Base-by-base conservation (phyloP, 2,888 invertebrate species). In the Epistrophe eligans region DNA sequence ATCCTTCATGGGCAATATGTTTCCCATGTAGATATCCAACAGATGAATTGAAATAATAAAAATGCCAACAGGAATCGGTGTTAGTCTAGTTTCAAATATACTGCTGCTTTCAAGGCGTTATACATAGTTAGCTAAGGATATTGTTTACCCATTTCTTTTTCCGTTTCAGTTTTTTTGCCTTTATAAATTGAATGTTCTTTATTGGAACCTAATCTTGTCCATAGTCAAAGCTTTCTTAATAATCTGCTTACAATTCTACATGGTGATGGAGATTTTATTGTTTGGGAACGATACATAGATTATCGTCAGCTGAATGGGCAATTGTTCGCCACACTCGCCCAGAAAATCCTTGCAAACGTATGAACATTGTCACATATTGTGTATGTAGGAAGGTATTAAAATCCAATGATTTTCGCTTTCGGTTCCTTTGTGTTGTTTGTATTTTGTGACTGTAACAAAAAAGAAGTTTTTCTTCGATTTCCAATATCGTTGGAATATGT, bases 101-200 rank as follows among this genome's bases (percentile, higher is more conserved):
- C 50, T 60, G 24, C 24, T 24, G 48, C 45, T 40, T 72, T 43
- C 38, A 9, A 58, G 19, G 64, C 19, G 52, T 15, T 35, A 35
- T 24, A 24, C 24, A 24, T 50, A 60, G 77, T 80, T 66, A 40
- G 57, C 58, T 58, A 50, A 64, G 48, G 71, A 45, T 45, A 60
- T 72, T 79, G 84, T 71, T 76, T 79, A 71, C 79, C 74, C 74
- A 79, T 79, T 66, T 79, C 73, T 64, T 76, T 43, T 35, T 55
- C 32, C 45, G 6, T 55, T 70, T 55, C n/a, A 48, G 45, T 66
- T 19, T 77, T 80, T 52, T 60, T 67, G 71, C 73, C 73, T 67
- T 84, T 52, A 71, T 55, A 84, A 84, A 84, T 80, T 84, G 80
- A 84, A 84, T 84, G 72, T 73, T 84, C 77, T 81, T 84, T 84